Evolutionary conservation across 2,888 invertebrate species (phyloP).

Genomic region (Taenaris catops): DNA sequence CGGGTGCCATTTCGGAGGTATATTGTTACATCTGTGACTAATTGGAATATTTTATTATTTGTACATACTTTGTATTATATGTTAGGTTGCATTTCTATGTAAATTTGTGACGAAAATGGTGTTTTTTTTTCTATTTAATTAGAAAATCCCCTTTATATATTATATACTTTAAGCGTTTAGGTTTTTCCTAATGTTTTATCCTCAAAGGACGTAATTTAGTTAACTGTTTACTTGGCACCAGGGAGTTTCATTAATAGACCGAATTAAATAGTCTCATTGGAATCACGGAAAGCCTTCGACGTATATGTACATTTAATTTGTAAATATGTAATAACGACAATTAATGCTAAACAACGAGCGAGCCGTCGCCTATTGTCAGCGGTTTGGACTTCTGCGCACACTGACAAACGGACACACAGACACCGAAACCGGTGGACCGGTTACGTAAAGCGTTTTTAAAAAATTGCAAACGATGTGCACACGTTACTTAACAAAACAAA

Average conservation of each 20-base stretch:
- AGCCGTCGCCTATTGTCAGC: slow-evolving; percentile 56
- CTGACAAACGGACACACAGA: slow-evolving; percentile 30
- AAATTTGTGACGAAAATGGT: slow-evolving; percentile 20
- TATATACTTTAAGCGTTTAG: slow-evolving; percentile 8
- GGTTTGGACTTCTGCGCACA: slow-evolving; percentile 72
- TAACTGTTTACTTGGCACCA: slow-evolving; percentile 23
- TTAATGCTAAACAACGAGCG: slow-evolving; percentile 67
- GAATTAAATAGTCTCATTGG: slow-evolving; percentile 41
- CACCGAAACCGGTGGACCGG: slow-evolving; percentile 19
- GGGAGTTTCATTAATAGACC: slow-evolving; percentile 46
- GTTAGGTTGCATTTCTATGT: slow-evolving; percentile 22
- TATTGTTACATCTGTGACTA: slow-evolving; percentile 7
- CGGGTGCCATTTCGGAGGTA: slow-evolving; percentile 15
- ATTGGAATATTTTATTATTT: slow-evolving; percentile 33
- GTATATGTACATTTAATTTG: slow-evolving; percentile 64
- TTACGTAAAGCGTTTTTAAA: slow-evolving; percentile 20
- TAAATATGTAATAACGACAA: slow-evolving; percentile 70
- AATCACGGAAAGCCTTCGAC: slow-evolving; percentile 58
- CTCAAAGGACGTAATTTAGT: slow-evolving; percentile 2
- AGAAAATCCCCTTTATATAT: slow-evolving; percentile 11
- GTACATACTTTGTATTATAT: slow-evolving; percentile 65
- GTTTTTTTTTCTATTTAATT: slow-evolving; percentile 13
- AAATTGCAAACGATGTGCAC: slow-evolving; percentile 6
- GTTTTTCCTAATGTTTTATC: slow-evolving; percentile 23
- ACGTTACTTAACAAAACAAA: slow-evolving; percentile 2